Percentiles rank a stretch among this genome's conserved stretches.
Conservation (phyloP, 2,888 invertebrate species). For the Germaria angustata region DNA sequence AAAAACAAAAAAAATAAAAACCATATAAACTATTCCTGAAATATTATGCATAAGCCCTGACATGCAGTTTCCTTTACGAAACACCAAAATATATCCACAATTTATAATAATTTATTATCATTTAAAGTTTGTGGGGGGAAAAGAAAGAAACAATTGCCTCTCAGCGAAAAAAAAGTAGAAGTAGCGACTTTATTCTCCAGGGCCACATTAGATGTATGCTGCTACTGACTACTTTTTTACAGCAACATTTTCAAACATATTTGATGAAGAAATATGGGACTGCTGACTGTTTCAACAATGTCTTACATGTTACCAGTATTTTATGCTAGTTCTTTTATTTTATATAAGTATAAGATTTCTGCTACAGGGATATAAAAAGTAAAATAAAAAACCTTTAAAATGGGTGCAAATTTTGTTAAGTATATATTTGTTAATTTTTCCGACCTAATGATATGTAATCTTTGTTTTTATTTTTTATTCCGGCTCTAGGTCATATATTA, state of each 20-base stretch:
- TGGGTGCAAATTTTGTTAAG: slow-evolving; percentile 54
- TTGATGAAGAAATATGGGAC: slow-evolving; percentile 65
- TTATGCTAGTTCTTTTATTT: slow-evolving; percentile 6
- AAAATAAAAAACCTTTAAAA: slow-evolving; percentile 19
- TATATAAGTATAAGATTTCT: not conserved
- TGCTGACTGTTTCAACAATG: slow-evolving; percentile 33
- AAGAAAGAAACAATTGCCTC: slow-evolving; percentile 33
- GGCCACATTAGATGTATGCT: slow-evolving; percentile 57
- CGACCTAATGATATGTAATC: too few species aligned
- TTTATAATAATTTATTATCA: slow-evolving; percentile 63
- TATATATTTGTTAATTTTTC: too few species aligned
- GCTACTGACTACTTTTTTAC: not conserved
- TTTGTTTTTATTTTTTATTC: too few species aligned
- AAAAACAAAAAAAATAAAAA: too few species aligned
- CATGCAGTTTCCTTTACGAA: not conserved
- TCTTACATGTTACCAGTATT: not conserved
- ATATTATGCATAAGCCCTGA: not conserved
- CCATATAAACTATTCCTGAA: slow-evolving; percentile 32
- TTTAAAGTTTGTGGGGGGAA: slow-evolving; percentile 22
- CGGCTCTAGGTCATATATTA: too few species aligned
- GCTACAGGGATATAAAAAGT: not conserved
- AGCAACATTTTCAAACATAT: slow-evolving; percentile 38
- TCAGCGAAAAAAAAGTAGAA: slow-evolving; percentile 8
- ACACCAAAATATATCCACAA: slow-evolving; percentile 6
- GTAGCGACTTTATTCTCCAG: slow-evolving; percentile 42